phyloP scores from a whole-genome alignment of 2,113 vertebrate species.

The Elephantulus edwardii region DNA sequence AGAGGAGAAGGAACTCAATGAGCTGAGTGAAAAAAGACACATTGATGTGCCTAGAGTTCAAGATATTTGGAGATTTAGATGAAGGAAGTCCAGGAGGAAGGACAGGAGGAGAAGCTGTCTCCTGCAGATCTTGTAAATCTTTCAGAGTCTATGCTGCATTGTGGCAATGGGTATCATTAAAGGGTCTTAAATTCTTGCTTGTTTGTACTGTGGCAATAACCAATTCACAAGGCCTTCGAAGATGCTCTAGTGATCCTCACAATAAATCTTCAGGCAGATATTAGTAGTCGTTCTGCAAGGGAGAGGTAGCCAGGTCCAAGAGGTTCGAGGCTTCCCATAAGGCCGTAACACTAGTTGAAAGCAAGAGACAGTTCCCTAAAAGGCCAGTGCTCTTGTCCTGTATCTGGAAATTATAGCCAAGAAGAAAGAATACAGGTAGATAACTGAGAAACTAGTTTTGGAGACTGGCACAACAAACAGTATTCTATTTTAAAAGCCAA shows the following conservation, averaged over 20 bases:
- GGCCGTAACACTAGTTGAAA: background rate
- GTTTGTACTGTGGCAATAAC: no score
- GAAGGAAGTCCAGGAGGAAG: background rate
- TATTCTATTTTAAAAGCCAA: slow-evolving; percentile 30
- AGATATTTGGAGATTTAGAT: background rate
- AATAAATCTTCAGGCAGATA: background rate
- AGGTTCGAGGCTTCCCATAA: background rate
- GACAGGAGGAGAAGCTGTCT: background rate
- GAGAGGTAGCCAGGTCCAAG: background rate
- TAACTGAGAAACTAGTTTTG: background rate
- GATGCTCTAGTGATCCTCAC: background rate
- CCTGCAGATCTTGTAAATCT: background rate
- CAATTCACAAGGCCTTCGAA: background rate
- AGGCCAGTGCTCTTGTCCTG: background rate
- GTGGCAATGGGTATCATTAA: background rate
- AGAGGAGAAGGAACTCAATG: background rate
- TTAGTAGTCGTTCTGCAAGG: background rate
- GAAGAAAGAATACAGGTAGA: background rate
- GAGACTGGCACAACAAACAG: background rate
- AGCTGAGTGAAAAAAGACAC: background rate
- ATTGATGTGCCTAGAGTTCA: background rate
- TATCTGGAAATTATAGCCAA: background rate
- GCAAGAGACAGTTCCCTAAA: background rate
- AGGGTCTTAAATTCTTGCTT: background rate
- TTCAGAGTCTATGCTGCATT: background rate